Evolutionary conservation across 2,888 invertebrate species (phyloP), one percentile per base, ranked within the genome.

Genomic region (Serripes groenlandicus): DNA sequence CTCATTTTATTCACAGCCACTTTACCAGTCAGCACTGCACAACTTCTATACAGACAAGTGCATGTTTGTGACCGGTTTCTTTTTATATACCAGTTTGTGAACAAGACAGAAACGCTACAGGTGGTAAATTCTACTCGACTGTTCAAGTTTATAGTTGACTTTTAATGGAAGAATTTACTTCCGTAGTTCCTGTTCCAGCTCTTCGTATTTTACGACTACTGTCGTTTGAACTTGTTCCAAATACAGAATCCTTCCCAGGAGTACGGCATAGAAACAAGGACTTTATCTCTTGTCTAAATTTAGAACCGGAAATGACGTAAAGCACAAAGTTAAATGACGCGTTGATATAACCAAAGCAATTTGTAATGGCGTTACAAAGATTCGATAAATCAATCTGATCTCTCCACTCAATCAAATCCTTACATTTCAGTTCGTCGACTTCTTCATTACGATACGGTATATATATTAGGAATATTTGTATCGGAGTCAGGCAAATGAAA

Each of bases 241-340:
- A 84, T 21, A 84, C 80, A 18, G 78, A 77, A 9, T 74, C 60
- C 52, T 60, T 28, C 18, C 78, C 72, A 3, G 77, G n/a, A 5
- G 37, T 35, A 28, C 72, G 60, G 42, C 85, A 85, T 9, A 69
- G 60, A 23, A 89, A 83, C 71, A 91, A 64, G 21, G 60, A 60
- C 60, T 72, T 74, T 9, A 91, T 71, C 54, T 91, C 90, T 3
- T 80, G 70, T 35, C 92, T 78, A 77, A 92, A 92, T 34, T 83
- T 84, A 23, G 89, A 80, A 0, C 91, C 92, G 32, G 89, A 90
- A 28, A 90, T 70, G 37, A 89, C 88, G 77, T 92, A 92, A 26
- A 91, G 64, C 21, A 91, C 54, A 75, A 91, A 91, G 75, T 91
- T 90, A 35, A 86, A 75, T 28, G 89, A 83, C 70, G 90, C 88